Evolutionary conservation across 2,888 invertebrate genomes (phyloP), one percentile per base, ranked within the genome.

Genomic region (Keiferia lycopersicella): DNA sequence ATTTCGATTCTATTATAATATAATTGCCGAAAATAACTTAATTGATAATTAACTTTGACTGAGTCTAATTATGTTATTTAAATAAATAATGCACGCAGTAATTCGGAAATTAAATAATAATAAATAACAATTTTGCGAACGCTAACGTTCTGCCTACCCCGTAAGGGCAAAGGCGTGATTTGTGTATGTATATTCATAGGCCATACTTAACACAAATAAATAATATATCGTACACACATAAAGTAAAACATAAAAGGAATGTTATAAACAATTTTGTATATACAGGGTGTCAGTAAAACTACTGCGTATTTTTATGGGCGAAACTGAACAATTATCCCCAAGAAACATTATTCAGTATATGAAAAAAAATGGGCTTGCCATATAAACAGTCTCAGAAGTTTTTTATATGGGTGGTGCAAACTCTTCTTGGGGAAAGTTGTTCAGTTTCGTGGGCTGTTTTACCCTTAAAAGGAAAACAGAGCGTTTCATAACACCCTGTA

Each of bases 181-280:
- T n/a, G n/a, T n/a, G n/a, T n/a, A n/a, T n/a, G n/a, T n/a, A n/a
- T n/a, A n/a, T n/a, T 45, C 16, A 45, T 45, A 20, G 50, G 20
- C 20, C 50, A 22, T 50, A 20, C 20, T 20, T 20, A 51, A 53
- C 51, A 53, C 26, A 53, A 51, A 1, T 2, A 8, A 18, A 51
- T n/a, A n/a, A n/a, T 11, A 51, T 10, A 50, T 18, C 20, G 7
- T 26, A 14, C 22, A 22, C 14, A 53, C 51, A 53, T 6, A 16
- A 53, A 22, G 4, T 53, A 26, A 50, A 51, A 51, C 12, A 22
- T 2, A 22, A 51, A 22, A 53, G 51, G 51, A 53, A 53, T 53
- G 51, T 53, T 53, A 8, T 12, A n/a, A 10, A 50, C 20, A 50
- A 20, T 45, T n/a, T 41, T 41, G 41, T 14, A 20, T 22, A 18